These are phyloP conservation scores for Nematopogon swammerdamellus DNA, from an alignment of 2,888 invertebrate species.

Conservation along the genomic window DNA sequence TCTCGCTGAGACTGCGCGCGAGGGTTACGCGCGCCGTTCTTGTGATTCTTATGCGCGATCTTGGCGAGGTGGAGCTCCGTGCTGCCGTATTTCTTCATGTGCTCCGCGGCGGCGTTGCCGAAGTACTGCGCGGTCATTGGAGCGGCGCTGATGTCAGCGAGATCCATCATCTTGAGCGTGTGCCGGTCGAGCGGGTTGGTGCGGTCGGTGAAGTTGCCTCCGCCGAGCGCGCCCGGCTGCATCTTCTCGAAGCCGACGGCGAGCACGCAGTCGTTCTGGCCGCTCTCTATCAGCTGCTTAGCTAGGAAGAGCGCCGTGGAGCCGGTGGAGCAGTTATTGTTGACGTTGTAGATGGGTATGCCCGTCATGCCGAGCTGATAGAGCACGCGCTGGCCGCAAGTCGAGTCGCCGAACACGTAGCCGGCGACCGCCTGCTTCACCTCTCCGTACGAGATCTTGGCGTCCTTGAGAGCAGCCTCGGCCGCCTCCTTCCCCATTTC, in stretches of 20 bases:
- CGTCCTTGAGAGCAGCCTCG: slow-evolving; percentile 81
- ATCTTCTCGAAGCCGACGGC: slow-evolving; percentile 98
- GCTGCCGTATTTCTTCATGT: slow-evolving; percentile 95
- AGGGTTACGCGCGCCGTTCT: slow-evolving; percentile 95
- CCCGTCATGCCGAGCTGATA: slow-evolving; percentile 95
- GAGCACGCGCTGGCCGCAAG: slow-evolving; percentile 90
- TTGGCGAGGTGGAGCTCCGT: slow-evolving; percentile 93
- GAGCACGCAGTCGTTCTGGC: slow-evolving; percentile 81
- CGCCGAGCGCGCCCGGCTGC: slow-evolving; percentile 84
- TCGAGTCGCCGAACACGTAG: slow-evolving; percentile 95
- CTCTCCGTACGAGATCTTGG: slow-evolving; percentile 68
- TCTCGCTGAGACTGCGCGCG: slow-evolving; percentile 93
- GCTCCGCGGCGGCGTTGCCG: slow-evolving; percentile 93
- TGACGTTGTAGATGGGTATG: slow-evolving; percentile 96
- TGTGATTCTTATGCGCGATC: slow-evolving; percentile 97
- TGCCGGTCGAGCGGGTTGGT: slow-evolving; percentile 90
- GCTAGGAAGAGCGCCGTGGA: slow-evolving; percentile 88
- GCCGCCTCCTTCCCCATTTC: slow-evolving; percentile 94
- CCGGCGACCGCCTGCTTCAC: slow-evolving; percentile 90
- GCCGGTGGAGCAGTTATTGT: slow-evolving; percentile 98
- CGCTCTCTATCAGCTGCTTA: slow-evolving; percentile 90
- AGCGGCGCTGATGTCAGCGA: slow-evolving; percentile 74
- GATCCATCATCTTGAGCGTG: slow-evolving; percentile 78
- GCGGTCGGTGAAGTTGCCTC: slow-evolving; percentile 73
- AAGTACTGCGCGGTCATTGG: slow-evolving; percentile 95